Percentiles rank a stretch among this genome's conserved stretches.
Evolutionary conservation across 2,113 vertebrate species (phyloP).

Genomic region (Chrysemys picta): DNA sequence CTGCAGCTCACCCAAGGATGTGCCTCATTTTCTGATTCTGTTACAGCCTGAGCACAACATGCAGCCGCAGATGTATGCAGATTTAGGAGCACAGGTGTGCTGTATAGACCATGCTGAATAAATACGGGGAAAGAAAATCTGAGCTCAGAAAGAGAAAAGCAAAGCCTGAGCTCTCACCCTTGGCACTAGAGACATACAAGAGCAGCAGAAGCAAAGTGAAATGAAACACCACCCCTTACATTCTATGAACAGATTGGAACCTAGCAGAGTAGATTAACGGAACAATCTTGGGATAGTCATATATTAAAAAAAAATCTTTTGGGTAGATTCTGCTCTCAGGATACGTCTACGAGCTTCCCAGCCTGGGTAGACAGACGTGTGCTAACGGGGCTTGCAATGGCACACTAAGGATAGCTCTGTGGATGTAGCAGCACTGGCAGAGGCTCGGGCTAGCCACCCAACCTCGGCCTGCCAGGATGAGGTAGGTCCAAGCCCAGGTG

Average conservation of each 20-base stretch:
- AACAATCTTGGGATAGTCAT: neutral
- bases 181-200: neutral
- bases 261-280: neutral
- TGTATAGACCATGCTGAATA: neutral
- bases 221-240: neutral
- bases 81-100: neutral
- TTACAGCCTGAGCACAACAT: neutral
- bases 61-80: neutral
- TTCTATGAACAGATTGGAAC: neutral
- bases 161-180: neutral
- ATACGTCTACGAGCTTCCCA: neutral
- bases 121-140: neutral
- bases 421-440: neutral
- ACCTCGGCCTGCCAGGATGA: neutral
- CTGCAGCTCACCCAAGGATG: neutral
- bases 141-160: neutral
- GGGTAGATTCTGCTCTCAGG: neutral
- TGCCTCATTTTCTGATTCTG: neutral
- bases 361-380: neutral
- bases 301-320: neutral
- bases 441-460: neutral
- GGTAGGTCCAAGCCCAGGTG: neutral
- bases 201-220: neutral
- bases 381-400: neutral
- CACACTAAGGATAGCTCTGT: neutral